Evolutionary conservation across 2,797 vertebrate species (phyloP).

Genomic region (Kryptopterus vitreolus): DNA sequence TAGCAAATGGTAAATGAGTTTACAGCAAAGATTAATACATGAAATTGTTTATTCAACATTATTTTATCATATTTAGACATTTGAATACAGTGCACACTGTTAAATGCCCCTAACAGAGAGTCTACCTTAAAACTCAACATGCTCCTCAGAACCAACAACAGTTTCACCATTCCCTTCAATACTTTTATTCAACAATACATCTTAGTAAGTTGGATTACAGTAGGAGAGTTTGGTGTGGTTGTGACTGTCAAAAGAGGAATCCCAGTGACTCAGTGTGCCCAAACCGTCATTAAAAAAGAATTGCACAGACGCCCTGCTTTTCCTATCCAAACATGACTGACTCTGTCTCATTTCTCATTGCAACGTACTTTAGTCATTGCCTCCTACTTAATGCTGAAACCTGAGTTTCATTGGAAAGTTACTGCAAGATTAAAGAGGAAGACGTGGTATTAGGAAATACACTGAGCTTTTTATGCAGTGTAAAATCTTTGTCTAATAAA

Average conservation of each 20-base stretch:
- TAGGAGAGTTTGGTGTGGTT: not conserved
- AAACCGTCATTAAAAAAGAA: not conserved
- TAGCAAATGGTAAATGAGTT: not conserved
- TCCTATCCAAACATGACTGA: slow-evolving; percentile 15
- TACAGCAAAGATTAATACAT: not conserved
- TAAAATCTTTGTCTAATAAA: not conserved
- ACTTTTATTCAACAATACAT: not conserved
- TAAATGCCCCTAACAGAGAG: not conserved
- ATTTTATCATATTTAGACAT: not conserved
- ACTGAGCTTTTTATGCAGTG: not conserved
- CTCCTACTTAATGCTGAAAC: not conserved
- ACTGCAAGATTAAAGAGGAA: not conserved
- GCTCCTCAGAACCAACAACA: not conserved
- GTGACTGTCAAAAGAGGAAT: slow-evolving; percentile 10
- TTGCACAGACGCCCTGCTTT: not conserved
- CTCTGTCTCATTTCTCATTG: slow-evolving; percentile 15
- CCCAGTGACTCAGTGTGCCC: slow-evolving; percentile 13
- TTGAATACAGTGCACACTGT: not conserved
- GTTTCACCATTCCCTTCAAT: not conserved
- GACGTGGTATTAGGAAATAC: not conserved
- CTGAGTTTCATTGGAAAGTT: not conserved
- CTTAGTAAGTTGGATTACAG: not conserved
- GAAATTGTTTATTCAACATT: not conserved
- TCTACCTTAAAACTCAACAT: not conserved
- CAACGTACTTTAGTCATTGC: not conserved